Conservation (phyloP, 2,113 vertebrate genomes). For the Azemiops feae region DNA sequence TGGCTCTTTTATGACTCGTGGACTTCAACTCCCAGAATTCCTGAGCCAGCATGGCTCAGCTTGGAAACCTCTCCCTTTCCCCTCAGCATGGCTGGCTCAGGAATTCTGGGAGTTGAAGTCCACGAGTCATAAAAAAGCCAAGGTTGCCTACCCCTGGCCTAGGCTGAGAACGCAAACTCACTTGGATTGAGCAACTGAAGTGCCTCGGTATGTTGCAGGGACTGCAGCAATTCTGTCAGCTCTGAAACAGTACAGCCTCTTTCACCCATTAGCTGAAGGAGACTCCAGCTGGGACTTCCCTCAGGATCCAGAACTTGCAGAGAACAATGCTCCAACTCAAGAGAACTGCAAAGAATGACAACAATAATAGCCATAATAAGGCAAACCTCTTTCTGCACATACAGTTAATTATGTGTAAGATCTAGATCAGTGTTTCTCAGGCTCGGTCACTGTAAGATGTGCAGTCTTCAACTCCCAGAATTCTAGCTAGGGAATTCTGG, state of each 20-base stretch:
- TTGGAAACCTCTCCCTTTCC: too few species aligned
- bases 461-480: background rate
- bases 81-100: too few species aligned
- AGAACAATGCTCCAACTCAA: constrained; percentile 90
- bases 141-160: too few species aligned
- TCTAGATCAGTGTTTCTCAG: background rate
- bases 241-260: constrained; percentile 73
- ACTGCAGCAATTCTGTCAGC: constrained; percentile 67
- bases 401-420: background rate
- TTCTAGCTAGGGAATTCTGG: background rate
- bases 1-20: too few species aligned
- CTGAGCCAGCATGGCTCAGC: too few species aligned
- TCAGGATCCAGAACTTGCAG: constrained; percentile 80
- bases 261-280: constrained; percentile 73
- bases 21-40: too few species aligned
- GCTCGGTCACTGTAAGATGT: background rate
- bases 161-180: constrained; percentile 46
- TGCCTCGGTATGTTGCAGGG: constrained; percentile 81
- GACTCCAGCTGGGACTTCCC: constrained; percentile 76
- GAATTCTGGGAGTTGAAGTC: too few species aligned
- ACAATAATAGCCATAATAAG: too few species aligned
- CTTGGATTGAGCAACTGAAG: constrained; percentile 80
- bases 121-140: too few species aligned
- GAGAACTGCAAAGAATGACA: constrained; percentile 49
- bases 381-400: background rate